Base-by-base conservation (phyloP, 1,140 invertebrate genomes). In the Meteorus sp. region DNA sequence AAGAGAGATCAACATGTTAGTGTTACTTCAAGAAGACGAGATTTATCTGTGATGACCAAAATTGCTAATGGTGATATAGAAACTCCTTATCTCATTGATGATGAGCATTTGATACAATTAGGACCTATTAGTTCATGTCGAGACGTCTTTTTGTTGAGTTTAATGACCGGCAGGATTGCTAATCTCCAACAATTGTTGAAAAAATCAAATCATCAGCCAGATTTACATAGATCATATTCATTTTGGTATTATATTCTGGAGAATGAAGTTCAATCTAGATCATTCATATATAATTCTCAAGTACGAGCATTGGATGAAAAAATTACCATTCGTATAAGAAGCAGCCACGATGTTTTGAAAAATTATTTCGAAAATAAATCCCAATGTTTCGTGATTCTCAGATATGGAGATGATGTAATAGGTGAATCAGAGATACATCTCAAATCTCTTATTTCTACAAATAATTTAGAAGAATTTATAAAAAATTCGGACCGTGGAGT, bases 61-160 rank as follows among this genome's bases (percentile, higher is more conserved):
- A 29, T 27, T 45, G 2, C 2, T 2, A 13, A 11, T 4, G 33
- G 8, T 17, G 33, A 59, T 33, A 13, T 56, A 27, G 45, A 70
- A 55, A 48, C 51, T 53, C 75, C 76, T 29, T 56, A 62, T 57
- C 61, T 78, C 13, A 31, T 75, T 27, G 52, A 64, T 37, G 65
- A 80, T 33, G 74, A 78, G 43, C 65, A 66, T 53, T 59, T 80
- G n/a, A 77, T 80, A 59, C 77, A 79, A 57, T 62, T 80, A 25
- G 76, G 76, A 0, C 65, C 75, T 19, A 9, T 71, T 54, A 57
- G 67, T 5, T 64, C 43, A 37, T 78, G 72, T 48, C 59, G 64
- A 22, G 67, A 74, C 35, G 61, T 76, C 56, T 80, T 80, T 63
- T 19, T 74, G 3, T 60, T 80, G 15, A 70, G 59, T 54, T 73